Evolutionary conservation across 2,797 vertebrate genomes (phyloP), one percentile per base, ranked within the genome.

Genomic region (Enteromius treurensis): DNA sequence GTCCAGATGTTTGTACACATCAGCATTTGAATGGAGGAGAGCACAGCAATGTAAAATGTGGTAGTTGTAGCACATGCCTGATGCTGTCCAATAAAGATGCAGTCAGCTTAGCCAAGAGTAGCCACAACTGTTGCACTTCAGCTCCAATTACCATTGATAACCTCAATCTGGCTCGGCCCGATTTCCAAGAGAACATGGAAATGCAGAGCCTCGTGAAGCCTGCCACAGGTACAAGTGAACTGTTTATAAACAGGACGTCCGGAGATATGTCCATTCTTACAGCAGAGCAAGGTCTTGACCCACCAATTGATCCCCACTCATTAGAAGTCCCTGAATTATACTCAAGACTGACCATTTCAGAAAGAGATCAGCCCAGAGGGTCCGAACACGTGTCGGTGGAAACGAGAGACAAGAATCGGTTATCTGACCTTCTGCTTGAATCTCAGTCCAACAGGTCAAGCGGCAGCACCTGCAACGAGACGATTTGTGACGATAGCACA

Each of bases 11-110:
- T 1, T 93, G 93, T 85, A 14, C 91, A 3, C 94, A 90, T 84
- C 80, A 74, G 78, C 86, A 83, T 85, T 77, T 86, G 79, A 89
- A 86, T 65, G 86, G 84, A 83, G 86, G 80, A 42, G 89, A 93
- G 73, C 86, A 93, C 83, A 90, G 87, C 77, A 88, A 86, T 65
- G 60, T 85, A 37, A 93, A 93, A 85, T 93, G 92, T 21, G 94
- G 95, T 9, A 93, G 92, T 13, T 96, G 94, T 88, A 92, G 89
- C 88, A 88, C 92, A 47, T 96, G 95, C 88, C 90, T 96, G 87
- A 91, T 95, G 42, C 92, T 95, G 60, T 95, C 96, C 85, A 94
- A 94, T 87, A 93, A 91, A 82, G 94, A 93, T 86, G 90, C 95
- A 0, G 94, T 95, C 68, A 85, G 92, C 29, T 89, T 95, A 32